phyloP scores from a whole-genome alignment of 2,888 invertebrate species.

The Cancer borealis region DNA sequence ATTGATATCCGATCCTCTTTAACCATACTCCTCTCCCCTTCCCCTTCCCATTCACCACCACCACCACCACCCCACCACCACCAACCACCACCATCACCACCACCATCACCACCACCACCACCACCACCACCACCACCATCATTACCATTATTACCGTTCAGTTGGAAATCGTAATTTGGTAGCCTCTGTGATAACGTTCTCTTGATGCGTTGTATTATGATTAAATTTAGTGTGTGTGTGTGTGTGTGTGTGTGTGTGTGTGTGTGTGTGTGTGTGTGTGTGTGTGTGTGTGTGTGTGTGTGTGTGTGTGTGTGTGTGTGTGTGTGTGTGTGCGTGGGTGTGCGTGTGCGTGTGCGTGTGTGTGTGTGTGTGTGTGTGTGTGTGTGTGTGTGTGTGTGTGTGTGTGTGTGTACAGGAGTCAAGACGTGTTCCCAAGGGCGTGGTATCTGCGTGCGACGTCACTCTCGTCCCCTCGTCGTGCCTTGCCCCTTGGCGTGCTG shows the following conservation, averaged over 20 bases:
- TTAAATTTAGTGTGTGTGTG: background rate
- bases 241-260: background rate
- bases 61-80: background rate
- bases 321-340: background rate
- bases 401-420: background rate
- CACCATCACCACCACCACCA: background rate
- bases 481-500: background rate
- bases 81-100: background rate
- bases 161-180: background rate
- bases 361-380: background rate
- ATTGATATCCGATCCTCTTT: slow-evolving; percentile 34
- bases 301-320: background rate
- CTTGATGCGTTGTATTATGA: background rate
- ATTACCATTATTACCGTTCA: background rate
- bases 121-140: background rate
- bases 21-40: background rate
- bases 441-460: background rate
- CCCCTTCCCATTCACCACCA: background rate
- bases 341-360: background rate
- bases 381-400: background rate
- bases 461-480: background rate
- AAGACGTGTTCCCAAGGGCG: background rate
- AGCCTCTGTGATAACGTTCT: background rate
- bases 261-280: background rate
- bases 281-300: background rate